phyloP scores from a whole-genome alignment of 2,113 vertebrate species.

The Ciconia boyciana region DNA sequence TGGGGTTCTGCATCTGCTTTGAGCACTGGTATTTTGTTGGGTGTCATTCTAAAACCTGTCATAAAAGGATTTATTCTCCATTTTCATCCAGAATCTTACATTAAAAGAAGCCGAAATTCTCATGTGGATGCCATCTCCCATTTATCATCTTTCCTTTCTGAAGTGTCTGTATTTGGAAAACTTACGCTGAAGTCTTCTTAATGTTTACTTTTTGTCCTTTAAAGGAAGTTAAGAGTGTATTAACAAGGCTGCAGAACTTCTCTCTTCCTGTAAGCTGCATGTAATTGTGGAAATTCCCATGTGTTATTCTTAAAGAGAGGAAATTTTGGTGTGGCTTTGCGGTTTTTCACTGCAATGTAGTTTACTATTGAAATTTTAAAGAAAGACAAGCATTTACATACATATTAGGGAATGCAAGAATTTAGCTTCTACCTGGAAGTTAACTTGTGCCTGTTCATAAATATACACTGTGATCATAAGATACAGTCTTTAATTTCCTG shows the following conservation, averaged over 20 bases:
- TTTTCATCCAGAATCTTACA: neutral
- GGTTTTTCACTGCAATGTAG: neutral
- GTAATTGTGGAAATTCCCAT: neutral
- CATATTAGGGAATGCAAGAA: neutral
- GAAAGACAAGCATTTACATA: neutral
- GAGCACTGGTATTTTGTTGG: neutral
- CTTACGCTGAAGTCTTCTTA: neutral
- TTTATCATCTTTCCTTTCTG: neutral
- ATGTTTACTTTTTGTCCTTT: neutral
- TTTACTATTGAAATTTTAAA: neutral
- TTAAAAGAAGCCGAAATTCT: neutral
- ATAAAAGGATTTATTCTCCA: neutral
- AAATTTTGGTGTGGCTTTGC: neutral
- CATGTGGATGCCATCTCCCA: neutral
- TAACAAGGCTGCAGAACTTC: neutral
- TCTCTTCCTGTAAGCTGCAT: neutral
- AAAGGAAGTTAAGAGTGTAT: neutral
- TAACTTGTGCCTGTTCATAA: neutral
- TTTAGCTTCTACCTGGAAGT: neutral
- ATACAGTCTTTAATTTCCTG: conserved; percentile 40
- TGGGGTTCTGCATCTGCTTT: neutral
- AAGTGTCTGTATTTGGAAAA: neutral
- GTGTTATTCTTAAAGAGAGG: neutral
- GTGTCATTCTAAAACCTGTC: neutral
- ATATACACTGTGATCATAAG: neutral